A percentile compares a stretch with the other conserved stretches of the same genome.
Evolutionary conservation across 2,797 vertebrate species (phyloP).

Genomic region (Danio albolineatus): DNA sequence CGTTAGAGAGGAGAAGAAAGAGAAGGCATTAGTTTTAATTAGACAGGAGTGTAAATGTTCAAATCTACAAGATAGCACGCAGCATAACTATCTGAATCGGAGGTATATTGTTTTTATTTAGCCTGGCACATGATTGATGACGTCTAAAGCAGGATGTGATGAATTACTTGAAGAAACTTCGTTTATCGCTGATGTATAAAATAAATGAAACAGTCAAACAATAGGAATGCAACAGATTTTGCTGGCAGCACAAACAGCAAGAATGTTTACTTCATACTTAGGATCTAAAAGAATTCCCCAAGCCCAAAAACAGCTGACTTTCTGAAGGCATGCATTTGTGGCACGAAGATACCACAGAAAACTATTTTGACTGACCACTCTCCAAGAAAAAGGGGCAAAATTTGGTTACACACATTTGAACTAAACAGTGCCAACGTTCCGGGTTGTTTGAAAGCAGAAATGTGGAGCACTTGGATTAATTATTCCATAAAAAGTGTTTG

Average conservation of each 20-base stretch:
- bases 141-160: conserved; percentile 8
- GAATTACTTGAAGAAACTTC: conserved; percentile 18
- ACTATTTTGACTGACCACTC: not conserved
- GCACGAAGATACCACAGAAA: conserved; percentile 13
- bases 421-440: conserved; percentile 15
- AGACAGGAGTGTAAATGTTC: conserved; percentile 3
- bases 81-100: not conserved
- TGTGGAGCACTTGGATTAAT: conserved; percentile 7
- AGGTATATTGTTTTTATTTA: conserved; percentile 11
- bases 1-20: conserved; percentile 10
- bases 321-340: not conserved
- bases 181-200: not conserved
- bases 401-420: not conserved
- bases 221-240: conserved; percentile 6
- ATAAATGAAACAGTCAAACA: conserved; percentile 33
- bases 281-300: conserved; percentile 5
- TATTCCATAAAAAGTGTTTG: conserved; percentile 28
- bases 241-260: conserved; percentile 17
- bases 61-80: not conserved
- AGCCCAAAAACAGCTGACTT: not conserved
- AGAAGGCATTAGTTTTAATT: not conserved
- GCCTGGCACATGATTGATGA: not conserved
- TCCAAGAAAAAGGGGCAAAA: not conserved
- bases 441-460: conserved; percentile 17
- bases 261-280: conserved; percentile 20